These are phyloP conservation scores for Drosophila anomalata DNA, from an alignment of 2,888 invertebrate species.

Conservation along the genomic window DNA sequence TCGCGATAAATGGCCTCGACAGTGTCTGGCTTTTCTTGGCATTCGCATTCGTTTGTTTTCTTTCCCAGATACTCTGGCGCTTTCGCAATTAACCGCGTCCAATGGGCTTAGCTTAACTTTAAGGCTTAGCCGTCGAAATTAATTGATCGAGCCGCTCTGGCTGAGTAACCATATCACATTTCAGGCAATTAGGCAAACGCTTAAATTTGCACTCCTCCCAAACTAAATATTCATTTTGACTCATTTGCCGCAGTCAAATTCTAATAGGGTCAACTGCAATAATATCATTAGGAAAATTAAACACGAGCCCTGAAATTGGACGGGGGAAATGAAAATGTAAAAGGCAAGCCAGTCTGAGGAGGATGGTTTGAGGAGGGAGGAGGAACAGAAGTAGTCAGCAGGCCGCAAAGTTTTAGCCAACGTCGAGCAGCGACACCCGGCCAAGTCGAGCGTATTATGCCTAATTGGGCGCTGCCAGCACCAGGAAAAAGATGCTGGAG, in stretches of 20 bases:
- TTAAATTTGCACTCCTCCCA: conserved; percentile 41
- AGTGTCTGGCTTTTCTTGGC: background rate
- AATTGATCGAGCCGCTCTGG: conserved; percentile 64
- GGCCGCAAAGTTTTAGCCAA: conserved; percentile 56
- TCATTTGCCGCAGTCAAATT: conserved; percentile 75
- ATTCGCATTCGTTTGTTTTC: conserved; percentile 39
- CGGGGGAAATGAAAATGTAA: background rate
- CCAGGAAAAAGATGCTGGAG: conserved; percentile 39
- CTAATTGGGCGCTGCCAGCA: conserved; percentile 75
- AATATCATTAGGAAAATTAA: conserved; percentile 80
- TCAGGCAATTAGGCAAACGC: conserved; percentile 63
- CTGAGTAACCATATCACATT: conserved; percentile 66
- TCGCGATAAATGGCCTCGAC: conserved; percentile 10
- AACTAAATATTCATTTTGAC: conserved; percentile 77
- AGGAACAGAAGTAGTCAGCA: conserved; percentile 10
- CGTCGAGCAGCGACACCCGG: conserved; percentile 53
- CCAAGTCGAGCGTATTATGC: conserved; percentile 78
- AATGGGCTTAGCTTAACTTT: conserved; percentile 45
- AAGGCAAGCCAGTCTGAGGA: background rate
- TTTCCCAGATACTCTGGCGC: conserved; percentile 47
- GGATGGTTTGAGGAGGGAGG: conserved; percentile 14
- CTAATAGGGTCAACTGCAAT: conserved; percentile 79
- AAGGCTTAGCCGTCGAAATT: conserved; percentile 60
- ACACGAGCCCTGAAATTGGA: conserved; percentile 55
- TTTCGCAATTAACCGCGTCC: conserved; percentile 61